Percentiles rank a stretch among this genome's conserved stretches.
These are phyloP conservation scores for Xyliphius kryptos DNA, from an alignment of 2,113 vertebrate species.

Conservation along the genomic window DNA sequence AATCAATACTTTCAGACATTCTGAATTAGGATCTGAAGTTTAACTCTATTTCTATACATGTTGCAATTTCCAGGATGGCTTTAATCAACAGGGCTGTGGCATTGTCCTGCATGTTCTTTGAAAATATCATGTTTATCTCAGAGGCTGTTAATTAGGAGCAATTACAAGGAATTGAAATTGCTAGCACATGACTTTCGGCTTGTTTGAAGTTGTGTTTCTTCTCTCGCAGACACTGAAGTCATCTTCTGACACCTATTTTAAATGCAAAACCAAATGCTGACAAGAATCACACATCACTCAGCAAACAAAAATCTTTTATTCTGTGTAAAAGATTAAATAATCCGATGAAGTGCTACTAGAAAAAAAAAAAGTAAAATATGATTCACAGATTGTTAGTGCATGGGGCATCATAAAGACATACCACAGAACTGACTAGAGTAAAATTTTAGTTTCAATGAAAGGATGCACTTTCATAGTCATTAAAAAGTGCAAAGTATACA, in stretches of 20 bases:
- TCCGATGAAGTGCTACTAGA: slow-evolving; percentile 20
- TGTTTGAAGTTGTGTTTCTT: background rate
- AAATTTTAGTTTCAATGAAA: background rate
- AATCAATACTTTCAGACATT: too few species aligned
- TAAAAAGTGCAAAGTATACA: slow-evolving; percentile 24
- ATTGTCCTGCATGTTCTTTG: too few species aligned
- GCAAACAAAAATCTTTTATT: background rate
- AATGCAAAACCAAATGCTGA: background rate
- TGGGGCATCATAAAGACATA: background rate
- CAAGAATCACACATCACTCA: background rate
- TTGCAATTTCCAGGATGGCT: too few species aligned
- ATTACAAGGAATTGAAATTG: slow-evolving; percentile 23
- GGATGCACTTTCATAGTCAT: slow-evolving; percentile 5
- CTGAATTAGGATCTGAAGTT: too few species aligned
- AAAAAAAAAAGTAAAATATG: slow-evolving; percentile 22
- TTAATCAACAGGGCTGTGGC: too few species aligned
- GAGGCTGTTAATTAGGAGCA: slow-evolving; percentile 13
- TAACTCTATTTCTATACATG: too few species aligned
- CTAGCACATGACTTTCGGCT: slow-evolving; percentile 9
- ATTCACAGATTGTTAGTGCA: slow-evolving; percentile 28
- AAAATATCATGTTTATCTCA: slow-evolving; percentile 9
- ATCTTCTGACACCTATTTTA: slow-evolving; percentile 5
- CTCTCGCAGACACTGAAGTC: slow-evolving; percentile 14
- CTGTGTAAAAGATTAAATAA: slow-evolving; percentile 2
- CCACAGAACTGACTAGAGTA: background rate